Conservation (phyloP, 2,113 vertebrate species). For the Channa maculata region DNA sequence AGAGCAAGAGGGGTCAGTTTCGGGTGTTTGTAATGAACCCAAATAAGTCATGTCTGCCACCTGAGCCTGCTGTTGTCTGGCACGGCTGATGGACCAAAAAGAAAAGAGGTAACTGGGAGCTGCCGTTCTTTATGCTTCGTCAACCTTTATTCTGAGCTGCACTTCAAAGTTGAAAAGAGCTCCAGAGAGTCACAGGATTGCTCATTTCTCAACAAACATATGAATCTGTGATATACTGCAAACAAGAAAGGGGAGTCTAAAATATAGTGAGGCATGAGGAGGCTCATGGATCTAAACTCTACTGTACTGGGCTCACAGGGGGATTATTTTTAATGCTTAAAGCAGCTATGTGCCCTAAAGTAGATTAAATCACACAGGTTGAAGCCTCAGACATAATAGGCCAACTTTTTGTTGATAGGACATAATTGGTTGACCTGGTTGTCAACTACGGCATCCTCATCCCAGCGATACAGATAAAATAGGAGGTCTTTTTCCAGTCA, state of each 20-base stretch:
- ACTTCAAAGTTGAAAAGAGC: not conserved
- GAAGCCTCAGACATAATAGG: not conserved
- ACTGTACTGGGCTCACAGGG: not conserved
- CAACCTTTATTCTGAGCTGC: conserved; percentile 47
- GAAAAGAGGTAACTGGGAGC: conserved; percentile 37
- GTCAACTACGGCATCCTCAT: conserved; percentile 1
- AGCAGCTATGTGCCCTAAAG: not conserved
- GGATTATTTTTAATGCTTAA: not conserved
- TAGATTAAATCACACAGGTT: conserved; percentile 2
- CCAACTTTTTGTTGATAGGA: conserved; percentile 1
- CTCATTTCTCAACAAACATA: too few relatives aligned
- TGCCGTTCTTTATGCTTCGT: conserved; percentile 29
- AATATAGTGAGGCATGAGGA: not conserved
- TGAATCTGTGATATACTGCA: too few relatives aligned
- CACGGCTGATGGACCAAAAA: conserved; percentile 30
- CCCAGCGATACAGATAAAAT: not conserved
- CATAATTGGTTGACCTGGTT: conserved; percentile 3
- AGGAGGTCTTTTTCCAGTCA: not conserved
- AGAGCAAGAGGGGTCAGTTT: conserved; percentile 41
- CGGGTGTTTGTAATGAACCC: conserved; percentile 70
- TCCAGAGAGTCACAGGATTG: not conserved
- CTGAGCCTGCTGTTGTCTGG: conserved; percentile 50
- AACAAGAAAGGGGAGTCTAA: too few relatives aligned
- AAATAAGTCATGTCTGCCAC: conserved; percentile 68
- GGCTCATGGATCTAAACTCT: not conserved